Conservation (phyloP, 2,888 invertebrate species). For the Chironomus riparius region DNA sequence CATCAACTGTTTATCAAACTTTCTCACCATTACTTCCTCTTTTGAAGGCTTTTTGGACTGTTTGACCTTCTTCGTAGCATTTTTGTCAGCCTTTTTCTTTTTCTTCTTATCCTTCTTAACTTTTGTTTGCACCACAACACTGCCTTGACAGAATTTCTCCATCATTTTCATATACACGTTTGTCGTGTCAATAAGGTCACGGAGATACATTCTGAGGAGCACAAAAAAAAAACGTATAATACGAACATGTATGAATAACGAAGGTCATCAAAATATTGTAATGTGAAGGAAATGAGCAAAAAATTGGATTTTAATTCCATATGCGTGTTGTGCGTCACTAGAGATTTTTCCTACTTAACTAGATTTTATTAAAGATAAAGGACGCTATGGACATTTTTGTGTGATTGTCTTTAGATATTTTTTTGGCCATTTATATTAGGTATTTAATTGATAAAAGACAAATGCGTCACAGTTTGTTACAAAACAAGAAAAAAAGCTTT, state of each 20-base stretch:
- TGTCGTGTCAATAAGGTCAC: constrained; percentile 80
- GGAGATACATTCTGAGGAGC: constrained; percentile 59
- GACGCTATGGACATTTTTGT: too few species aligned
- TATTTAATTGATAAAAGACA: too few species aligned
- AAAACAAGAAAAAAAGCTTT: too few species aligned
- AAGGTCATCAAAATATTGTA: too few species aligned
- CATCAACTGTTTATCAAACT: background rate
- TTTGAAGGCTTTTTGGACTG: background rate
- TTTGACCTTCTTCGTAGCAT: constrained; percentile 30
- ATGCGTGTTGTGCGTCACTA: too few species aligned
- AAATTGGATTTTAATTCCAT: background rate
- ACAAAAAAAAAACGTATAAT: constrained; percentile 32
- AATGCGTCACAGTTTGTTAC: too few species aligned
- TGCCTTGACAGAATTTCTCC: constrained; percentile 57
- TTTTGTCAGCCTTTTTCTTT: constrained; percentile 29
- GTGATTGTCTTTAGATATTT: too few species aligned
- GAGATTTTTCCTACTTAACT: too few species aligned
- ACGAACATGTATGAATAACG: constrained; percentile 25
- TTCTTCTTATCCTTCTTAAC: constrained; percentile 34
- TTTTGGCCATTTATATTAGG: too few species aligned
- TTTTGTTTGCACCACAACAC: constrained; percentile 63
- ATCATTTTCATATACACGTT: constrained; percentile 88
- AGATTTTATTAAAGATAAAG: too few species aligned
- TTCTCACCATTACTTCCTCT: constrained; percentile 21
- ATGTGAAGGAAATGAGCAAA: background rate